Percentiles rank a stretch among this genome's conserved stretches.
phyloP scores from a whole-genome alignment of 1,140 invertebrate genomes.

The Anastrepha obliqua region DNA sequence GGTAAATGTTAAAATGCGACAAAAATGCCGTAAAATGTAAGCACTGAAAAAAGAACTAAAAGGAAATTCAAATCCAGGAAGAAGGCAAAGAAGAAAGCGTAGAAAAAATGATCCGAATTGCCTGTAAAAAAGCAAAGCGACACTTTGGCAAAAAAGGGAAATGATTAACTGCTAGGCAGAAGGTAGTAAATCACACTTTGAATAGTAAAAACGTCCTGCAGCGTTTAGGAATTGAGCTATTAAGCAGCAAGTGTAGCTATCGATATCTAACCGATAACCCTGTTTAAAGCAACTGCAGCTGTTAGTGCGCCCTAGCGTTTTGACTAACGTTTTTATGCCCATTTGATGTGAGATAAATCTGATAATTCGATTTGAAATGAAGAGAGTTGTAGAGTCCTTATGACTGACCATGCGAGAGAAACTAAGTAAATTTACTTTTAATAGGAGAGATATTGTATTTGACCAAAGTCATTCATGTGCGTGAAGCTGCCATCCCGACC shows the following conservation, averaged over 20 bases:
- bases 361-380: not conserved
- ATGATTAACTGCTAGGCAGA: not conserved
- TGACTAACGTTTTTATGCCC: not conserved
- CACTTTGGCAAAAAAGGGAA: not conserved
- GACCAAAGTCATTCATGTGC: too few species aligned
- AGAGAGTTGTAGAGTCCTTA: too few species aligned
- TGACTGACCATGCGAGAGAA: too few species aligned
- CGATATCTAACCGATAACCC: not conserved
- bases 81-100: not conserved
- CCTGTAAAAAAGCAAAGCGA: not conserved
- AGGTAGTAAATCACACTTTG: not conserved
- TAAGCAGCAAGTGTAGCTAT: not conserved
- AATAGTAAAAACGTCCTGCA: conserved; percentile 4
- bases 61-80: not conserved
- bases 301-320: not conserved
- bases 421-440: too few species aligned
- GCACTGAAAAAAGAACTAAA: not conserved
- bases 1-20: conserved; percentile 6
- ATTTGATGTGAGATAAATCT: not conserved
- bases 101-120: not conserved
- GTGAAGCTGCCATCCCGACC: too few species aligned
- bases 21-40: not conserved
- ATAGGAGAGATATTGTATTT: too few species aligned
- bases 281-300: not conserved
- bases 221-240: not conserved